Conservation (phyloP, 2,113 vertebrate genomes). For the Reinhardtius hippoglossoides region DNA sequence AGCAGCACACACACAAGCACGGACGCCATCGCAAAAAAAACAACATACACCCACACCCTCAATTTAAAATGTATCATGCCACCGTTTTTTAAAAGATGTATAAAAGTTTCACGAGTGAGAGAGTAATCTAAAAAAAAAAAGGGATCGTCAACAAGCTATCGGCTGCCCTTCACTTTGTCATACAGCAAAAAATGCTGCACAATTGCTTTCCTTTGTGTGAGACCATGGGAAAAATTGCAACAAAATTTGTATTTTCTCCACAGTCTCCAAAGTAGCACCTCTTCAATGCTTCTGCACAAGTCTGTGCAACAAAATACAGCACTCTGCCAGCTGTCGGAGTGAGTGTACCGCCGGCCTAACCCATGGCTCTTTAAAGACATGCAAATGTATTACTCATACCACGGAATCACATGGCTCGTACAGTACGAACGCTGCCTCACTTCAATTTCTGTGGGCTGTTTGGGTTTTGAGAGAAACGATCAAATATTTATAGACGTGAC, state of each 20-base stretch:
- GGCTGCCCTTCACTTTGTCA: not conserved
- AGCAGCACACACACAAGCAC: not conserved
- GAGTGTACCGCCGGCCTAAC: not conserved
- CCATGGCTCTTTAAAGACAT: conserved; percentile 16
- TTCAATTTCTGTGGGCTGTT: conserved; percentile 37
- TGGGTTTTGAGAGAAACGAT: conserved; percentile 38
- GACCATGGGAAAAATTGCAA: not conserved
- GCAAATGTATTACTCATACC: conserved; percentile 44
- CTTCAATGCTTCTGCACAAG: conserved; percentile 1
- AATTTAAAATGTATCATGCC: conserved; percentile 10
- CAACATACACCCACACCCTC: not conserved
- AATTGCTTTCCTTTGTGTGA: not conserved
- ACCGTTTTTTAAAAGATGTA: not conserved
- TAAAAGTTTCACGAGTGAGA: not conserved
- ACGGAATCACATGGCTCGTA: conserved; percentile 27
- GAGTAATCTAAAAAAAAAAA: not conserved
- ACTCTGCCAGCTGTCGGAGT: not conserved
- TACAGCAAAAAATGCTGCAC: too few species aligned
- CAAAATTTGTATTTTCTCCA: not conserved
- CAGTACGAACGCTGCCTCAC: conserved; percentile 35
- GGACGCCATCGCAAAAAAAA: not conserved
- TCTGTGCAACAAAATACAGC: not conserved
- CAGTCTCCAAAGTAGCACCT: conserved; percentile 3
- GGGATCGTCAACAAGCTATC: not conserved
- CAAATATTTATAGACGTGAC: conserved; percentile 46